phyloP scores from a whole-genome alignment of 2,888 invertebrate genomes.

The Leptura quadrifasciata region DNA sequence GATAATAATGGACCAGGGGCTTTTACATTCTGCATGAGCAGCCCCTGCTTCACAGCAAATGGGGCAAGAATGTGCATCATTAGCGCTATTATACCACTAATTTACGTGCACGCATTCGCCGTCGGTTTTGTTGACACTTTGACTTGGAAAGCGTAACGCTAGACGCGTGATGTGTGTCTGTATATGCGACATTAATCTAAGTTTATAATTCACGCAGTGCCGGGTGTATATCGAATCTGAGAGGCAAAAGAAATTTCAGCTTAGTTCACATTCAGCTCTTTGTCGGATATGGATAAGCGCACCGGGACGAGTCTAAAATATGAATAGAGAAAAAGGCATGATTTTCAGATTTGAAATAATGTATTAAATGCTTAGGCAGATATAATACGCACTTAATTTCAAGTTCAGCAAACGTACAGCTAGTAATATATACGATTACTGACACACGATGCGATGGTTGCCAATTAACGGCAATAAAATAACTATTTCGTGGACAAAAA shows the following conservation, averaged over 20 bases:
- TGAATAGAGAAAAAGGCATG: background rate
- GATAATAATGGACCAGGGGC: constrained; percentile 32
- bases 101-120: constrained; percentile 21
- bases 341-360: background rate
- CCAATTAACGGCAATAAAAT: no score
- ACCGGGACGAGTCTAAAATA: background rate
- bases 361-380: background rate
- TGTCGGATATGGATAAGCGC: background rate
- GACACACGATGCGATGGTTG: no score
- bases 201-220: constrained; percentile 14
- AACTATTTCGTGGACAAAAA: no score
- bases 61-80: constrained; percentile 22
- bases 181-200: constrained; percentile 27
- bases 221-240: background rate
- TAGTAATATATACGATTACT: no score
- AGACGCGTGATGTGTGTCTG: constrained; percentile 26
- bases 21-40: constrained; percentile 25
- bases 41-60: constrained; percentile 15
- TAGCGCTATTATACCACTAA: constrained; percentile 17
- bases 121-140: constrained; percentile 29
- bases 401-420: no score
- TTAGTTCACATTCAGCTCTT: background rate
- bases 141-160: constrained; percentile 18
- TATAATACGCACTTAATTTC: no score
- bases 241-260: background rate